Conservation (phyloP, 2,888 invertebrate genomes). For the Diogma glabrata region DNA sequence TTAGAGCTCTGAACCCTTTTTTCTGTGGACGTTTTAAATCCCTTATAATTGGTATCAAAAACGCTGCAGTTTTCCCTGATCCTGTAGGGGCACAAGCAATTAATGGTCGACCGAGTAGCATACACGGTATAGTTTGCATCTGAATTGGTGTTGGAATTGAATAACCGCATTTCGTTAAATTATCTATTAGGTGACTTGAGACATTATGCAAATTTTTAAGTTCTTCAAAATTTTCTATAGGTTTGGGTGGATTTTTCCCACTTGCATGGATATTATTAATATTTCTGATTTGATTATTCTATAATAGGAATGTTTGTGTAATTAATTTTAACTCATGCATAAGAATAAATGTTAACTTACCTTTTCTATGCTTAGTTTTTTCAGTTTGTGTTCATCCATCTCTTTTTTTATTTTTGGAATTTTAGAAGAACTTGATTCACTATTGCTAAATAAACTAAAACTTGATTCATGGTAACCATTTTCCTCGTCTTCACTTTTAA, state of each 20-base stretch:
- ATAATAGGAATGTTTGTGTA: no score
- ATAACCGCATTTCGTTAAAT: slow-evolving; percentile 59
- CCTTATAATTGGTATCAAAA: slow-evolving; percentile 79
- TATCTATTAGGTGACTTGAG: slow-evolving; percentile 48
- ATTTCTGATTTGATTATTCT: slow-evolving; percentile 67
- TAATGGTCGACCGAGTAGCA: slow-evolving; percentile 72
- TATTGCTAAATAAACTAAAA: no score
- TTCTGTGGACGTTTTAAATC: slow-evolving; percentile 55
- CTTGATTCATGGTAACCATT: no score
- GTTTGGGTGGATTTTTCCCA: slow-evolving; percentile 69
- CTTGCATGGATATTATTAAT: slow-evolving; percentile 62
- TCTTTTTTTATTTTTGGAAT: no score
- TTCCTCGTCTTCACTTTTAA: no score
- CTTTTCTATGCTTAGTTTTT: slow-evolving; percentile 25
- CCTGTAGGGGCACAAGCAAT: slow-evolving; percentile 96
- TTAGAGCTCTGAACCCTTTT: slow-evolving; percentile 71
- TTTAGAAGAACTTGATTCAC: no score
- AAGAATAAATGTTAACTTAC: no score
- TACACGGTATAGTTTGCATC: slow-evolving; percentile 83
- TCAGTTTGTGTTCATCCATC: slow-evolving; percentile 38
- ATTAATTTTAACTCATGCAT: no score
- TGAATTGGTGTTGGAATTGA: slow-evolving; percentile 76
- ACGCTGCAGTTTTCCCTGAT: slow-evolving; percentile 94
- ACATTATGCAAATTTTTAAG: slow-evolving; percentile 46
- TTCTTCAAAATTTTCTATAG: slow-evolving; percentile 58